These are phyloP conservation scores for Tetropium fuscum DNA, from an alignment of 2,888 invertebrate species.

Conservation along the genomic window DNA sequence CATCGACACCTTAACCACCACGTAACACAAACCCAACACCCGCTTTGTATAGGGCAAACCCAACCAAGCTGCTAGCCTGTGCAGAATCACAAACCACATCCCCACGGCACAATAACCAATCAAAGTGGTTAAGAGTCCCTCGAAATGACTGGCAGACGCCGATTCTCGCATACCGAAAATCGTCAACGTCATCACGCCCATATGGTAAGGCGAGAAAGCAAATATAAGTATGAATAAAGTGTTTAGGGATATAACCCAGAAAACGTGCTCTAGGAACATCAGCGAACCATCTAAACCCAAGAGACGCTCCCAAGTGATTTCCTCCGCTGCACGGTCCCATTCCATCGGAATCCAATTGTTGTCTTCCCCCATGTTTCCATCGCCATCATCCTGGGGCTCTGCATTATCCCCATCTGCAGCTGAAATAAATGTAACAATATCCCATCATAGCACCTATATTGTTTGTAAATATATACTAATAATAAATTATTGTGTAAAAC, in stretches of 20 bases:
- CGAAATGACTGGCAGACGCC: slow-evolving; percentile 86
- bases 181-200: slow-evolving; percentile 87
- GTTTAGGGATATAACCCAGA: slow-evolving; percentile 98
- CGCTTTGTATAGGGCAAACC: slow-evolving; percentile 84
- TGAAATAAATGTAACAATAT: not conserved
- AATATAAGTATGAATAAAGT: slow-evolving; percentile 97
- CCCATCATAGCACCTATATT: not conserved
- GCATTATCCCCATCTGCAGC: slow-evolving; percentile 57
- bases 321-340: slow-evolving; percentile 98
- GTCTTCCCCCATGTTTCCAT: slow-evolving; percentile 77
- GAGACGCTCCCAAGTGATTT: slow-evolving; percentile 97
- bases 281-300: slow-evolving; percentile 96
- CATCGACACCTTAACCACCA: slow-evolving; percentile 91
- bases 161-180: slow-evolving; percentile 76
- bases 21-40: slow-evolving; percentile 92
- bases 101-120: slow-evolving; percentile 95
- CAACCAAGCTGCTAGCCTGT: slow-evolving; percentile 85
- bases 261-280: slow-evolving; percentile 97
- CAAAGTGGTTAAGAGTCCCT: slow-evolving; percentile 91
- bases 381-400: slow-evolving; percentile 62
- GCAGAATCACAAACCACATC: slow-evolving; percentile 82
- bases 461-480: no score
- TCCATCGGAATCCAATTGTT: slow-evolving; percentile 99
- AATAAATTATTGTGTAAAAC: not conserved
- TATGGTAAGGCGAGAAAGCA: slow-evolving; percentile 96